A percentile compares a stretch with the other conserved stretches of the same genome.
Evolutionary conservation across 92 coral and sea anemone genomes (phyloP).

Genomic region (Siderastrea siderea): DNA sequence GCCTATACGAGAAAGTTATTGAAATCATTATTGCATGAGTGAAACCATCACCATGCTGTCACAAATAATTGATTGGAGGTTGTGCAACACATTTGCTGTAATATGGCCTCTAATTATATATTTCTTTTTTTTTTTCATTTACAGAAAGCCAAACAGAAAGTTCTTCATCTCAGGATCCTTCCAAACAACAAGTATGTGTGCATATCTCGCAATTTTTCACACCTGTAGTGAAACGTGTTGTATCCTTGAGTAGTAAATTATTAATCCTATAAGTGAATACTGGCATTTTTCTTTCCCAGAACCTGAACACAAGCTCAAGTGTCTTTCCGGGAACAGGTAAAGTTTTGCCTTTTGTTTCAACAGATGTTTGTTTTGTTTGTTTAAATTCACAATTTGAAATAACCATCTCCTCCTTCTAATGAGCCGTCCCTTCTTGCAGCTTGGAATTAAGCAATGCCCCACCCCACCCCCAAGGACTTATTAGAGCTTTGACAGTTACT

Average conservation of each 20-base stretch:
- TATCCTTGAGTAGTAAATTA: not conserved
- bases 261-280: not conserved
- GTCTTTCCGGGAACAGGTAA: conserved; percentile 76
- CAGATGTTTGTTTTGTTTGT: no score
- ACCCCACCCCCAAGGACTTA: no score
- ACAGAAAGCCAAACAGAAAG: conserved; percentile 44
- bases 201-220: not conserved
- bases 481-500: no score
- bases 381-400: no score
- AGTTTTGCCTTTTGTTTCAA: not conserved
- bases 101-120: not conserved
- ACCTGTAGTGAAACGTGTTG: not conserved
- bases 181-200: conserved; percentile 30
- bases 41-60: no score
- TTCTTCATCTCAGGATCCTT: conserved; percentile 24
- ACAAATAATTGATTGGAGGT: no score
- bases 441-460: no score
- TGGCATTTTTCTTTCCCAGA: conserved; percentile 32
- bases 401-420: no score
- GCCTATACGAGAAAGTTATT: not conserved
- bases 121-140: not conserved
- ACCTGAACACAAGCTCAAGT: conserved; percentile 67
- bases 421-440: no score
- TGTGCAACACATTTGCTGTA: no score
- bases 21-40: no score